Conservation (phyloP, 2,113 vertebrate genomes). For the Ovis canadensis region DNA sequence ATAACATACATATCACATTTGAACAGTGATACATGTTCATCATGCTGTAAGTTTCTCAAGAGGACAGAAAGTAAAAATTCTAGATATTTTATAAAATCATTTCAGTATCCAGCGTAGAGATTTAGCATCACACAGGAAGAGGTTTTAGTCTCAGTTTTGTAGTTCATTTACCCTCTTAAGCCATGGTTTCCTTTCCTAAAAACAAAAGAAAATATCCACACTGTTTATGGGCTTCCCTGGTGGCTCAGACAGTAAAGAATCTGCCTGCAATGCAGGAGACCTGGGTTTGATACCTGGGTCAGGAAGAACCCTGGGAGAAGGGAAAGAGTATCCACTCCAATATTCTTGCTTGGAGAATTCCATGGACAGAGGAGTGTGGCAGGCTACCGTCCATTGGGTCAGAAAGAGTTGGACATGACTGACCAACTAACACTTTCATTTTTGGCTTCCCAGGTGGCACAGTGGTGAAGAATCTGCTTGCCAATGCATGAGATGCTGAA, state of each 20-base stretch:
- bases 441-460: not conserved
- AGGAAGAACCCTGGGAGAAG: not conserved
- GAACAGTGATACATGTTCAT: not conserved
- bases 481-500: not conserved
- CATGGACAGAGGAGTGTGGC: fast-evolving
- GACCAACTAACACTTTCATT: not conserved
- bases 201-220: not conserved
- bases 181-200: not conserved
- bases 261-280: not conserved
- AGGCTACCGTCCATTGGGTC: not conserved
- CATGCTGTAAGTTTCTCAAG: not conserved
- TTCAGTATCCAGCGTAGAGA: not conserved
- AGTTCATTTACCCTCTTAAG: not conserved
- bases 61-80: not conserved
- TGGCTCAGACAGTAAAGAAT: not conserved
- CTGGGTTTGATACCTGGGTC: not conserved
- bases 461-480: not conserved
- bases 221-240: not conserved
- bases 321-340: not conserved
- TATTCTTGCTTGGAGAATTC: not conserved
- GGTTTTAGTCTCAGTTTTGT: not conserved
- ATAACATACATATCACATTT: not conserved
- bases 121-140: not conserved
- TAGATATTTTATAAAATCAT: not conserved
- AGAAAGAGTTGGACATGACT: not conserved